Percentiles rank a stretch among this genome's conserved stretches.
Evolutionary conservation across 2,888 invertebrate genomes (phyloP).

Genomic region (Atethmia centrago): DNA sequence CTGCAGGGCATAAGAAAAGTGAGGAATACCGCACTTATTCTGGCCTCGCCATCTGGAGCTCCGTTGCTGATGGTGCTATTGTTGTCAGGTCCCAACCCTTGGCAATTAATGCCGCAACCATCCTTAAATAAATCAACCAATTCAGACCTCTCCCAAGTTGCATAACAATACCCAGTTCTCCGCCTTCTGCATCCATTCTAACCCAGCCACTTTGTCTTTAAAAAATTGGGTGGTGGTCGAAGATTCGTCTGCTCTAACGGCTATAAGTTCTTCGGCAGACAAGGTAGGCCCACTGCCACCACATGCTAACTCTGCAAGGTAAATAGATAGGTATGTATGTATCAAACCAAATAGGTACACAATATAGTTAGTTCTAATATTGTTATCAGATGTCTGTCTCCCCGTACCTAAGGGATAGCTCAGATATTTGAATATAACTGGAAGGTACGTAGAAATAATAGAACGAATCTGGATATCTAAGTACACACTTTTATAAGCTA

Average conservation of each 20-base stretch:
- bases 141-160: not conserved
- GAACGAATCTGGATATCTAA: not conserved
- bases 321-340: no score
- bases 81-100: not conserved
- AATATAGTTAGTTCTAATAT: not conserved
- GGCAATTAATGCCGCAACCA: no score
- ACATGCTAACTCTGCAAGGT: not conserved
- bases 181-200: accelerated
- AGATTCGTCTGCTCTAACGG: not conserved
- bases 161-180: not conserved
- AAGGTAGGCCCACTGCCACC: not conserved
- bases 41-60: not conserved
- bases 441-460: not conserved
- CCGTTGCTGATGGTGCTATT: not conserved
- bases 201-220: not conserved
- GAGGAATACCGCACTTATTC: not conserved
- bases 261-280: not conserved
- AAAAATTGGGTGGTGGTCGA: no score
- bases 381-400: not conserved
- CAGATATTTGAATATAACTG: not conserved
- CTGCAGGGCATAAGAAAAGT: not conserved
- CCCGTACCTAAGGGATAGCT: no score
- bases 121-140: not conserved
- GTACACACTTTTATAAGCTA: not conserved
- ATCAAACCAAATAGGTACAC: not conserved